Evolutionary conservation across 2,888 invertebrate genomes (phyloP).

Genomic region (Cyrtodaria siliqua): DNA sequence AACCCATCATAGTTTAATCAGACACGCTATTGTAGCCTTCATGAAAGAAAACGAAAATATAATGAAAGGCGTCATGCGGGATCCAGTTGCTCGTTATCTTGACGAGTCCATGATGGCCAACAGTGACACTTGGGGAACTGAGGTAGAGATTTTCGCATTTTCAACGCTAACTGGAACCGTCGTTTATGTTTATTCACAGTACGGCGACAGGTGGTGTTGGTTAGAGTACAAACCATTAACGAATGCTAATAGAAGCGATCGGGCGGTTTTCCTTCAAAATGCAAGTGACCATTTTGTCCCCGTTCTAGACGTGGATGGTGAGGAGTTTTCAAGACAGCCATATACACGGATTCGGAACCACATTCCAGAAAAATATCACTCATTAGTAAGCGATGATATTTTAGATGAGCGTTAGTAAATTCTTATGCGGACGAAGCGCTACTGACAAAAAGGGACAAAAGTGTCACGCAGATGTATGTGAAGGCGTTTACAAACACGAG

Average conservation of each 20-base stretch:
- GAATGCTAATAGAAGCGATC: neutral
- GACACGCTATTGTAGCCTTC: constrained; percentile 17
- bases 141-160: constrained; percentile 30
- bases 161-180: constrained; percentile 18
- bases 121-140: constrained; percentile 13
- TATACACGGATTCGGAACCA: constrained; percentile 23
- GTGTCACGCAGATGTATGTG: constrained; percentile 15
- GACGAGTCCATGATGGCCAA: constrained; percentile 16
- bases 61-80: constrained; percentile 15
- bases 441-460: constrained; percentile 16
- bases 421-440: constrained; percentile 14
- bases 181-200: constrained; percentile 18
- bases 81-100: constrained; percentile 18
- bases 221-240: constrained; percentile 17
- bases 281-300: constrained; percentile 25
- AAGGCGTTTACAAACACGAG: constrained; percentile 19
- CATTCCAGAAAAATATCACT: constrained; percentile 11
- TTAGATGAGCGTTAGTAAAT: constrained; percentile 21
- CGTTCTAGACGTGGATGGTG: constrained; percentile 22
- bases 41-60: constrained; percentile 25
- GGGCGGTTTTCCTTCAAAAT: constrained; percentile 7
- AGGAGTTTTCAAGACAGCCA: constrained; percentile 17
- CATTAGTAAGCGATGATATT: constrained; percentile 8
- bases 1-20: constrained; percentile 7
- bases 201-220: constrained; percentile 11